Evolutionary conservation across 2,113 vertebrate species (phyloP).

Genomic region (Galemys pyrenaicus): DNA sequence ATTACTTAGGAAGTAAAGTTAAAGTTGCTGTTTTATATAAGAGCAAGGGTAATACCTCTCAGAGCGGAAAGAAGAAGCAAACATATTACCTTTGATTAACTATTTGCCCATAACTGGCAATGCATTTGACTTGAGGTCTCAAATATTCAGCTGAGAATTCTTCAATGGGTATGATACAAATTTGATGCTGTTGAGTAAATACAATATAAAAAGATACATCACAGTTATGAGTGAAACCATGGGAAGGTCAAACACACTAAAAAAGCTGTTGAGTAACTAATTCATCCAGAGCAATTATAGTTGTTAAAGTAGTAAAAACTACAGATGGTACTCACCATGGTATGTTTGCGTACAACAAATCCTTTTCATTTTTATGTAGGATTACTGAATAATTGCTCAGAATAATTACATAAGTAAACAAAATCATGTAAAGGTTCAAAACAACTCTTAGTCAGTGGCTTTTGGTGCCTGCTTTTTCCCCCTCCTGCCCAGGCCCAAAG

Average conservation of each 20-base stretch:
- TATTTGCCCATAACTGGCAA: constrained; percentile 87
- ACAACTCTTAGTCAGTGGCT: not conserved
- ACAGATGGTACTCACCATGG: not conserved
- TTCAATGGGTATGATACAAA: constrained; percentile 90
- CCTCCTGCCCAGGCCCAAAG: not conserved
- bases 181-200: constrained; percentile 88
- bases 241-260: not conserved
- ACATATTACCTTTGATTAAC: constrained; percentile 81
- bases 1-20: constrained; percentile 28
- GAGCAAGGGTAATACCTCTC: not conserved
- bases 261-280: not conserved
- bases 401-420: not conserved
- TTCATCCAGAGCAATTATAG: not conserved
- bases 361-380: not conserved
- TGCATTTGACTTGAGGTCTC: constrained; percentile 90
- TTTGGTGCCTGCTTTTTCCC: not conserved
- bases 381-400: not conserved
- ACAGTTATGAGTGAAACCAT: not conserved
- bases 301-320: not conserved
- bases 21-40: constrained; percentile 24
- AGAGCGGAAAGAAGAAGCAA: not conserved
- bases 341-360: not conserved
- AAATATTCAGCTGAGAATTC: constrained; percentile 91
- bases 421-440: not conserved
- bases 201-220: not conserved